Base-by-base conservation (phyloP, 2,888 invertebrate species). In the Xanthorhoe designata region DNA sequence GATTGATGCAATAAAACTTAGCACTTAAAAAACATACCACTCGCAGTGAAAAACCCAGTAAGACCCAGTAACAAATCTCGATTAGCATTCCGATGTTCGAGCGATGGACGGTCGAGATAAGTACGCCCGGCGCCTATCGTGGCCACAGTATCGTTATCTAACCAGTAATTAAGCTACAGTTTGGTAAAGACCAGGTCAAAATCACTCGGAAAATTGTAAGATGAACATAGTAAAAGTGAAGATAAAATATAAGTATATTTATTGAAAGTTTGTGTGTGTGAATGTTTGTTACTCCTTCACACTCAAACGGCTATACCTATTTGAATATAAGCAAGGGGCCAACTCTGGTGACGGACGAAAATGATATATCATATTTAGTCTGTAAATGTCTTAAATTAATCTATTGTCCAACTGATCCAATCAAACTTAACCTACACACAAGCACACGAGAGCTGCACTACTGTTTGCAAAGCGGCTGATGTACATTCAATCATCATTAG, bases 1-100 rank as follows among this genome's bases (percentile, higher is more conserved):
- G n/a, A n/a, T n/a, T n/a, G n/a, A n/a, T n/a, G n/a, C n/a, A 45
- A 24, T 17, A 57, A 53, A 35, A 49, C 51, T 59, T 47, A 62
- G 38, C 54, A 29, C 53, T 47, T 35, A 35, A 9, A 15, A 50
- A 65, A 63, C 56, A 51, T 58, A 61, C 59, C 55, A 13, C 49
- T 52, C 17, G 51, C 61, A 61, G 29, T 47, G 35, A 61, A 47
- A 60, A 64, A 71, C 64, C 61, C 32, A 62, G 56, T 60, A 71
- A 63, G 49, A 55, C 24, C 62, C 52, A 51, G 61, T 62, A 59
- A 77, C 78, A 78, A 75, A 75, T 76, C 77, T 77, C 78, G 84
- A 87, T 89, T 87, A 85, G 82, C 80, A 87, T 86, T 82, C 85
- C 75, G 73, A 71, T 78, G 81, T 76, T 76, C 71, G 76, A 78